Evolutionary conservation across 2,113 vertebrate genomes (phyloP), one percentile per base, ranked within the genome.

Genomic region (Tichodroma muraria): DNA sequence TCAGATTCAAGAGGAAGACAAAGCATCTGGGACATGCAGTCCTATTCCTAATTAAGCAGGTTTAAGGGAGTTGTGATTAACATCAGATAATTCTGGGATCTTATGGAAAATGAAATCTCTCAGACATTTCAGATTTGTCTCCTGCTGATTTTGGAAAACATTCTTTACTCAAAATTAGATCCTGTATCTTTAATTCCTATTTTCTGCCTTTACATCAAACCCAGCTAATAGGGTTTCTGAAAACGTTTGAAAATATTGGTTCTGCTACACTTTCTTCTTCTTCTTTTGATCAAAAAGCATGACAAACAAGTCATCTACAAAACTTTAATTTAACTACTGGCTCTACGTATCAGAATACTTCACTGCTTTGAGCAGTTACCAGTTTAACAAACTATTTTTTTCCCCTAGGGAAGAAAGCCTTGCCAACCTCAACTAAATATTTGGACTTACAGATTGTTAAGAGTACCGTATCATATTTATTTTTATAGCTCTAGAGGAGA

Each of bases 231-330:
- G 54, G 28, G 8, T 79, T 90, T 66, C 83, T 76, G 59, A 79
- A 87, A 93, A 65, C 2, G 2, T 59, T 88, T n/a, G 19, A 89
- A 92, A 94, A 59, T 72, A 73, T 33, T 54, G 63, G 16, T 80
- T 87, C 75, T 92, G 70, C 84, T 93, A 37, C 45, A 70, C 25
- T 57, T 72, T 85, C 18, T 57, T 85, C 35, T 57, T 85, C 35
- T 63, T 85, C 72, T 90, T 92, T 69, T 94, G 89, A 90, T 89
- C 89, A 82, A 89, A 89, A 91, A 65, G 40, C 78, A 77, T 73
- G 78, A 80, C 61, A 89, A 94, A 90, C 59, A 93, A 91, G 72
- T 69, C 33, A 83, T 87, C 40, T 76, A 33, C 84, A 77, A 90
- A 30, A 45, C 21, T 92, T 94, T 91, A 28, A 38, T 81, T 89